Evolutionary conservation across 2,113 vertebrate genomes (phyloP).

Genomic region (Colaptes auratus): DNA sequence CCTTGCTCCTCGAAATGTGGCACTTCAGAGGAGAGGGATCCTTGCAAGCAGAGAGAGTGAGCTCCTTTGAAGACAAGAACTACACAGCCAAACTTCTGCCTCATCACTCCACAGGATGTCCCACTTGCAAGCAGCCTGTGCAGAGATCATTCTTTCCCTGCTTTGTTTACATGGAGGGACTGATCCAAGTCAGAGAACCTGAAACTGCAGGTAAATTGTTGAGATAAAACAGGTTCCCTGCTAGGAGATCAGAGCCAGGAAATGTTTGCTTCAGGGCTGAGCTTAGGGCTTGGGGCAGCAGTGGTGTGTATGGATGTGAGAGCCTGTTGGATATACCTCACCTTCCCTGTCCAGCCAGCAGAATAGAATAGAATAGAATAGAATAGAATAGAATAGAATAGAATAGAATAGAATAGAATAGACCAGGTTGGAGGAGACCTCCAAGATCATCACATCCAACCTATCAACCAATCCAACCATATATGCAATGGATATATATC

Average conservation of each 20-base stretch:
- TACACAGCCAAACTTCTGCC: background rate
- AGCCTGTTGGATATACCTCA: background rate
- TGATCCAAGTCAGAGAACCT: background rate
- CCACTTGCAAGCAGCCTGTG: background rate
- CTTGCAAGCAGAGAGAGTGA: background rate
- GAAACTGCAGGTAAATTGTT: background rate
- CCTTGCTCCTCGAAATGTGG: background rate
- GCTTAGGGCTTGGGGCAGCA: background rate
- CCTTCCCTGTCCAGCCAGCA: background rate
- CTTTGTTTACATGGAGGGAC: rapidly evolving
- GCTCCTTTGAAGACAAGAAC: background rate
- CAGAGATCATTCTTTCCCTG: background rate
- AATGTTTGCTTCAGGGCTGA: background rate
- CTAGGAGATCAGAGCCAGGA: background rate
- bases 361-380: too few relatives aligned
- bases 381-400: too few relatives aligned
- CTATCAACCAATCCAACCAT: too few relatives aligned
- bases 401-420: too few relatives aligned
- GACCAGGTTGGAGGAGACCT: too few relatives aligned
- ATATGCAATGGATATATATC: too few relatives aligned
- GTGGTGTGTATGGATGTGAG: background rate
- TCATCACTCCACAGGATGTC: background rate
- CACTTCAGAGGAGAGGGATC: background rate
- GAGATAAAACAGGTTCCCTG: background rate
- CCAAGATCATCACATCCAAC: too few relatives aligned